Base-by-base conservation (phyloP, 2,113 vertebrate genomes). In the Centropus unirufus region DNA sequence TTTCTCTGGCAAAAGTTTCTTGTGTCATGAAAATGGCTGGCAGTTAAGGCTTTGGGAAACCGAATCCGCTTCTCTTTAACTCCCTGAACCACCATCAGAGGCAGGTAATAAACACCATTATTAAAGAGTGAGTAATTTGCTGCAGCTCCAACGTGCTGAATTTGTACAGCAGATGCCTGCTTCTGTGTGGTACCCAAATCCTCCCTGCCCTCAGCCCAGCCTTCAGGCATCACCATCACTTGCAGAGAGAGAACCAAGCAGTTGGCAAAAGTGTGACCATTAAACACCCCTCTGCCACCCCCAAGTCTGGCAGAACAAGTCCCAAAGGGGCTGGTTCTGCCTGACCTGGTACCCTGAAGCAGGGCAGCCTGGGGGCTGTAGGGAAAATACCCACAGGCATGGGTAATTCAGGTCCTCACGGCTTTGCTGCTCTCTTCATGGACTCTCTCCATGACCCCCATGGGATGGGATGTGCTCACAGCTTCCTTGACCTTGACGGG, bases 111-210 rank as follows among this genome's bases (percentile, higher is more conserved):
- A 96, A 91, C 87, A 89, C 62, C 58, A 4, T 78, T 94, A 90
- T 90, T 95, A 94, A 93, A 93, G 90, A 93, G 81, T 84, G 90
- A 95, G 69, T 94, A 95, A 90, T 95, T 97, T 96, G 83, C 94
- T 95, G 93, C 88, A 95, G 84, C 87, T 95, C 77, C 14, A 8
- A 51, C 93, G 21, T 0, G 0, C 62, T 79, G 72, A 78, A 81
- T 89, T 93, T 54, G 18, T 70, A 49, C 87, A 79, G 85, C 80
- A 63, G 30, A 84, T 85, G 36, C 20, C 32, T 62, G 76, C 76
- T 87, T 87, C 88, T 66, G 59, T 6, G 0, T 20, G 72, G 52
- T 57, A 76, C 73, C 32, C 57, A 62, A 57, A 29, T 39, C 59
- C 22, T 88, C 61, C 34, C 46, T 76, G 61, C 42, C 69, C 34